Base-by-base conservation (phyloP, 1,140 invertebrate genomes). In the Drosophila subobscura region DNA sequence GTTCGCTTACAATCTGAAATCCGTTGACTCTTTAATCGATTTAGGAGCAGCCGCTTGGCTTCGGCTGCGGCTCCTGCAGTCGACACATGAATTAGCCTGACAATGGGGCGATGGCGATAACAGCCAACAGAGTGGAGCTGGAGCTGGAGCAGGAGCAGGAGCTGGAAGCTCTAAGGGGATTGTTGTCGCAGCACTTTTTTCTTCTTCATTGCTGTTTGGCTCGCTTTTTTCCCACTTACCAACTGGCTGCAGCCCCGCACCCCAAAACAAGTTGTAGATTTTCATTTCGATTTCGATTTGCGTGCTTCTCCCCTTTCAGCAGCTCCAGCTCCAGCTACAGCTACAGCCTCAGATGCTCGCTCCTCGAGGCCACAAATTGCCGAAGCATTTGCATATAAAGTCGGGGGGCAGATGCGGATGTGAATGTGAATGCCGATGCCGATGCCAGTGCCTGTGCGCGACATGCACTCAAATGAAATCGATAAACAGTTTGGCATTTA, bases 11-110 rank as follows among this genome's bases (percentile, higher is more conserved):
- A 70, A 70, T 68, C 65, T 27, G 41, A 77, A n/a, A 22, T 55
- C 53, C 63, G 80, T 76, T 81, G 75, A 81, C 83, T 86, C 79
- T 88, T 88, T 79, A 88, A 88, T 76, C 83, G 83, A 86, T 88
- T 88, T 76, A 76, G 65, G 63, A 80, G 77, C 58, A 29, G 50
- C 65, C 47, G 25, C 20, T 8, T 10, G n/a, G 5, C 37, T 60
- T n/a, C n/a, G n/a, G n/a, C n/a, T n/a, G n/a, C 61, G 63, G 50
- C 61, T 85, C 70, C 83, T 86, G 83, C 78, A 88, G 63, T 52
- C 83, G 83, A 86, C 83, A 86, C 83, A 86, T 88, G 83, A 86
- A 88, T 86, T 86, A 86, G 83, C 84, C 75, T 66, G 66, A 86
- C 84, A 86, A 86, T 88, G 49, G 49, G 55, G 55, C 47, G 53